Base-by-base conservation (phyloP, 1,140 invertebrate species). In the Pachyrhynchus sulphureomaculatus region DNA sequence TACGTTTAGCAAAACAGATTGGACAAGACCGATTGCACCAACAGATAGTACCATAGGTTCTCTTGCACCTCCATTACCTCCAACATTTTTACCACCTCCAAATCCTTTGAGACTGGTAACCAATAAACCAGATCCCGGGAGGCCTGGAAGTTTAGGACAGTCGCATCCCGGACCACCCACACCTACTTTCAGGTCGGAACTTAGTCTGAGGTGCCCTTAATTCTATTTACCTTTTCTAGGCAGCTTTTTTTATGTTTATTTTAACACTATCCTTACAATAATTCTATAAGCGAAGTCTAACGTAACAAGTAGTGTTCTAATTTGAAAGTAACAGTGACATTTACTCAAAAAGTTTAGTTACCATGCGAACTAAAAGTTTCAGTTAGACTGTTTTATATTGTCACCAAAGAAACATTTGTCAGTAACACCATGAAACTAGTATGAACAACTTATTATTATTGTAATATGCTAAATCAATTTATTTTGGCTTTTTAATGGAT, bases 171-270 rank as follows among this genome's bases (percentile, higher is more conserved):
- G 86, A 48, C 86, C 85, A 17, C 82, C 86, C 4, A 83, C 88
- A 75, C 89, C 91, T 65, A 89, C 90, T 77, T 92, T 92, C 82
- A 90, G 90, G 85, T 92, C 86, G 77, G 84, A 86, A 76, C 82
- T 86, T 69, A 83, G 81, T 77, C 79, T 86, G 74, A 83, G 81
- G 81, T 84, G 79, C 79, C 76, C 52, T 21, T 15, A 29, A 23
- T 62, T 66, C 42, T 45, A 42, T 42, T 18, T 42, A 42, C 61
- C 18, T 15, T 12, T 23, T 26, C 10, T 44, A 24, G 15, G 2
- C 21, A 8, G 20, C 4, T 36, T 53, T 49, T 58, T 3, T 37
- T n/a, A n/a, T n/a, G n/a, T n/a, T n/a, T n/a, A n/a, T n/a, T n/a
- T n/a, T n/a, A n/a, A n/a, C n/a, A n/a, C n/a, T n/a, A n/a, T n/a